Conservation (phyloP, 2,113 vertebrate genomes). For the Ptilorrhoa leucosticta region DNA sequence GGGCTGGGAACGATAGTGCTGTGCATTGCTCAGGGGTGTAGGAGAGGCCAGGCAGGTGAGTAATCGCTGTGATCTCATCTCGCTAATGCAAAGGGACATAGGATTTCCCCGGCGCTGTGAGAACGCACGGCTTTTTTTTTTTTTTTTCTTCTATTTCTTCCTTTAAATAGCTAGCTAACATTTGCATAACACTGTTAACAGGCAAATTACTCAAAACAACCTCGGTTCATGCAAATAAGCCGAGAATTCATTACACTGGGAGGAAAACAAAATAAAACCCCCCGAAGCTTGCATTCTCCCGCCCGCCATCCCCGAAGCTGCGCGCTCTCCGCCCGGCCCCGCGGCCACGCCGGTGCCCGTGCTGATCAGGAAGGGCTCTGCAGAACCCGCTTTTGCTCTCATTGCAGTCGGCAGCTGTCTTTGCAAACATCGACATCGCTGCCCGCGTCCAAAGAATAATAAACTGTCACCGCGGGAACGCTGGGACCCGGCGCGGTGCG, state of each 20-base stretch:
- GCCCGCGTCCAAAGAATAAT: slow-evolving; percentile 7
- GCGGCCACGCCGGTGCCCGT: neutral
- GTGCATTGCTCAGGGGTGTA: slow-evolving; percentile 28
- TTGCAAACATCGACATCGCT: slow-evolving; percentile 24
- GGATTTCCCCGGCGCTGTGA: slow-evolving; percentile 27
- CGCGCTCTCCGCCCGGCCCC: neutral
- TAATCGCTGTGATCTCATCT: slow-evolving; percentile 36
- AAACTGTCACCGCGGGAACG: neutral
- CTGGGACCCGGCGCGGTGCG: neutral
- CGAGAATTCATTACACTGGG: neutral
- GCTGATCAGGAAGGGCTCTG: neutral
- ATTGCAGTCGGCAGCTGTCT: slow-evolving; percentile 10
- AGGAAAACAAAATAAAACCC: neutral
- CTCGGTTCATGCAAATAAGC: slow-evolving; percentile 1
- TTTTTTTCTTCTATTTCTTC: neutral
- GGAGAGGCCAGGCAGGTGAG: slow-evolving; percentile 66
- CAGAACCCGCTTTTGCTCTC: neutral
- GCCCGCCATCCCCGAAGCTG: neutral
- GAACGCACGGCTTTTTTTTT: neutral
- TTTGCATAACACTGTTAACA: slow-evolving; percentile 30
- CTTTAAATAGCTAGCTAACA: neutral
- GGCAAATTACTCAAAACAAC: slow-evolving; percentile 1
- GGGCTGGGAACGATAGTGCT: slow-evolving; percentile 18
- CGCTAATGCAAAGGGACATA: slow-evolving; percentile 25
- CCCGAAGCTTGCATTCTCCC: neutral